Evolutionary conservation across 2,113 vertebrate genomes (phyloP).

Genomic region (Python bivittatus): DNA sequence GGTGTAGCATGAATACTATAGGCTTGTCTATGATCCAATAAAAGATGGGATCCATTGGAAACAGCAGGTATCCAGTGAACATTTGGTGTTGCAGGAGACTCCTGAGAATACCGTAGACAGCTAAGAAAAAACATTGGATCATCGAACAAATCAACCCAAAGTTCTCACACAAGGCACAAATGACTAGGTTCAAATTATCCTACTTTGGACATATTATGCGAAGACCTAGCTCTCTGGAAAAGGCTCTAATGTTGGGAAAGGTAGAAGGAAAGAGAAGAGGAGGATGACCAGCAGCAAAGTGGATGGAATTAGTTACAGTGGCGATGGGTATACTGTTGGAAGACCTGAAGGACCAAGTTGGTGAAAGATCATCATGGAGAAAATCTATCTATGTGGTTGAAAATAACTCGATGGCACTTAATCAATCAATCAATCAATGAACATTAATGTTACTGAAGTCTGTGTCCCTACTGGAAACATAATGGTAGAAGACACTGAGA

Average conservation of each 20-base stretch:
- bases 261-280: not conserved
- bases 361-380: too few relatives aligned
- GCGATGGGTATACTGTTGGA: not conserved
- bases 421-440: not conserved
- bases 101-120: too few relatives aligned
- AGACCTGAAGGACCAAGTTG: too few relatives aligned
- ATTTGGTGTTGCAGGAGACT: too few relatives aligned
- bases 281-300: not conserved
- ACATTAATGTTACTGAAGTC: not conserved
- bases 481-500: too few relatives aligned
- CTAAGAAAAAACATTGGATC: too few relatives aligned
- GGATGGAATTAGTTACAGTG: not conserved
- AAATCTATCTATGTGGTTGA: not conserved
- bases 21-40: too few relatives aligned
- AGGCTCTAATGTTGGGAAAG: not conserved
- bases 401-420: not conserved
- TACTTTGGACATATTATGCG: not conserved
- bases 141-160: too few relatives aligned
- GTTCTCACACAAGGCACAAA: too few relatives aligned
- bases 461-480: not conserved
- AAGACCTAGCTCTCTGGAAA: not conserved
- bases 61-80: too few relatives aligned
- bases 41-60: too few relatives aligned
- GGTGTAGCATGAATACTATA: not conserved
- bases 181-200: not conserved